Base-by-base conservation (phyloP, 92 coral and sea anemone species). In the Metridium senile region DNA sequence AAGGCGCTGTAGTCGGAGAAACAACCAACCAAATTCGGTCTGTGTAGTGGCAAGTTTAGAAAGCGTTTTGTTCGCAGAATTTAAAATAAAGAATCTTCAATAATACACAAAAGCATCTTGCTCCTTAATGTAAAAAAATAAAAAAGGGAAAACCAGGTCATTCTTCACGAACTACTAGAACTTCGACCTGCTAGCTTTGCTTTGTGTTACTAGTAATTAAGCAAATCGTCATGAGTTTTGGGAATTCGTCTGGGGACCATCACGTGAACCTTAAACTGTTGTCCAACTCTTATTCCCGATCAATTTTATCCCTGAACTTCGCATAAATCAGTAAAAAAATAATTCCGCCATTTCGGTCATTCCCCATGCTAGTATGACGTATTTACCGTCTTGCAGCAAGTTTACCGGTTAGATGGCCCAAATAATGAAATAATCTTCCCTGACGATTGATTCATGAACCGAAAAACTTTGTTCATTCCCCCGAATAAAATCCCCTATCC, bases 361-460 rank as follows among this genome's bases (percentile, higher is more conserved):
- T 73, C 68, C 52, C 68, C 78, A 58, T 23, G 11, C 43, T 22
- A 9, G 27, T 57, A 57, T 34, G 78, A 73, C 78, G 78, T 73
- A 45, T 34, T 57, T 73, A 67, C 51, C 19, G 26, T 52, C 31
- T 57, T 57, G 63, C 56, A 33, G 54, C 45, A 33, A 57, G 33
- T 73, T 58, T 45, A 71, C 62, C 13, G 39, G 76, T 20, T 62
- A 73, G 10, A 29, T 22, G 34, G 23, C 4, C 46, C 67, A 57
- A 78, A 78, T 31, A 29, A 79, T 76, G 76, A 70, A 78, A 79
- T 79, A 51, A 29, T 33, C 45, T 6, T 54, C 17, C 25, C 6
- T 4, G 6, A 13, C 45, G 68, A 35, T 21, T 67, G 13, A 61
- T 7, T 39, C 6, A 39, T 4, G 13, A 6, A 39, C 49, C n/a